A percentile compares a stretch with the other conserved stretches of the same genome.
These are phyloP conservation scores for Hanleya hanleyi DNA, from an alignment of 2,888 invertebrate genomes.

Conservation along the genomic window DNA sequence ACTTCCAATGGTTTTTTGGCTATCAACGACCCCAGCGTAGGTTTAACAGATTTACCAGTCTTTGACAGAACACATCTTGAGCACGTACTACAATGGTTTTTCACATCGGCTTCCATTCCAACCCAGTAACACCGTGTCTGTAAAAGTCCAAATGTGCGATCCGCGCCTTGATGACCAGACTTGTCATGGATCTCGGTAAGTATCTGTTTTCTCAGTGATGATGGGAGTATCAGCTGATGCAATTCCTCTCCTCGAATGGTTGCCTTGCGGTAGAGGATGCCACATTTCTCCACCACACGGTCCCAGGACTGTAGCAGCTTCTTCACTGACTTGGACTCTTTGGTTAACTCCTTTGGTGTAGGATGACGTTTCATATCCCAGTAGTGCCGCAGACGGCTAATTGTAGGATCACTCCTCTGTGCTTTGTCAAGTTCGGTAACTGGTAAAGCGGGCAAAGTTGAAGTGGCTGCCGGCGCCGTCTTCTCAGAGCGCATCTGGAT, in stretches of 20 bases:
- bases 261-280: slow-evolving; percentile 1
- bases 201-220: not conserved
- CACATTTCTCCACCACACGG: not conserved
- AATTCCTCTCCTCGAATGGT: not conserved
- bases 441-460: not conserved
- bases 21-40: slow-evolving; percentile 1
- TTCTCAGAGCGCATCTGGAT: not conserved
- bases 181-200: slow-evolving; percentile 7
- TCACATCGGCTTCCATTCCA: slow-evolving; percentile 16
- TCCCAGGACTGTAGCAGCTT: slow-evolving; percentile 5
- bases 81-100: slow-evolving; percentile 10
- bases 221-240: not conserved
- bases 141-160: slow-evolving; percentile 14
- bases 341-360: not conserved
- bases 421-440: not conserved
- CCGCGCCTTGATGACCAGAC: slow-evolving; percentile 15
- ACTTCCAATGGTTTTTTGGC: slow-evolving; percentile 21
- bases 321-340: not conserved
- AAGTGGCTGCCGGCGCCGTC: not conserved
- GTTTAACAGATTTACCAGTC: not conserved
- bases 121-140: slow-evolving; percentile 22
- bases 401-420: not conserved
- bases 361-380: not conserved
- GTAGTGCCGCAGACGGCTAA: not conserved
- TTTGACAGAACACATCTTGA: slow-evolving; percentile 22